These are phyloP conservation scores for Tolypeutes matacus DNA, from an alignment of 2,797 vertebrate species.

Conservation along the genomic window DNA sequence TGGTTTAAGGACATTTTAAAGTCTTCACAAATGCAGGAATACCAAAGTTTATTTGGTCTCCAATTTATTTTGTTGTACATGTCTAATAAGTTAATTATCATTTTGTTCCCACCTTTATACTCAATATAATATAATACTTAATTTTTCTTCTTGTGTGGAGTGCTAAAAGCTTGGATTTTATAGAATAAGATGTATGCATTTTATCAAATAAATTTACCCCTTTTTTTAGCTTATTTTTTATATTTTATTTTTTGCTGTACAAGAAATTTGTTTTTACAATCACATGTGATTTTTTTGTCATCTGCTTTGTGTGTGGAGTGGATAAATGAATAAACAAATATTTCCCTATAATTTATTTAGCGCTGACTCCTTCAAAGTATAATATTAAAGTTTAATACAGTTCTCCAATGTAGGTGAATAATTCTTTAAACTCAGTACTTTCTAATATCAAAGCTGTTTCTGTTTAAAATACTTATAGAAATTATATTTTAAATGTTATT, in stretches of 20 bases:
- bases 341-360: conserved; percentile 5
- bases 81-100: not conserved
- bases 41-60: not conserved
- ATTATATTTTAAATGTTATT: not conserved
- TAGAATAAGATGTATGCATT: not conserved
- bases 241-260: conserved; percentile 16
- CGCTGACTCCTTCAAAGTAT: not conserved
- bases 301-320: not conserved
- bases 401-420: not conserved
- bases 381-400: conserved; percentile 7
- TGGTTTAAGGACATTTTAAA: not conserved
- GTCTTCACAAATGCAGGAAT: not conserved
- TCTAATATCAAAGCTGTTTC: not conserved
- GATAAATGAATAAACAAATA: conserved; percentile 2
- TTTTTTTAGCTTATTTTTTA: not conserved
- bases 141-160: not conserved
- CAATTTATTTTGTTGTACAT: not conserved
- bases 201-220: not conserved
- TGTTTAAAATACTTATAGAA: not conserved
- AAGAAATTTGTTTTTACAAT: not conserved
- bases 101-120: not conserved
- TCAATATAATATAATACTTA: not conserved
- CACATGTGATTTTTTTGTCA: not conserved
- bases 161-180: not conserved
- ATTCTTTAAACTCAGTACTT: not conserved